Conservation (phyloP, 2,888 invertebrate species). For the Tupiocoris notatus region DNA sequence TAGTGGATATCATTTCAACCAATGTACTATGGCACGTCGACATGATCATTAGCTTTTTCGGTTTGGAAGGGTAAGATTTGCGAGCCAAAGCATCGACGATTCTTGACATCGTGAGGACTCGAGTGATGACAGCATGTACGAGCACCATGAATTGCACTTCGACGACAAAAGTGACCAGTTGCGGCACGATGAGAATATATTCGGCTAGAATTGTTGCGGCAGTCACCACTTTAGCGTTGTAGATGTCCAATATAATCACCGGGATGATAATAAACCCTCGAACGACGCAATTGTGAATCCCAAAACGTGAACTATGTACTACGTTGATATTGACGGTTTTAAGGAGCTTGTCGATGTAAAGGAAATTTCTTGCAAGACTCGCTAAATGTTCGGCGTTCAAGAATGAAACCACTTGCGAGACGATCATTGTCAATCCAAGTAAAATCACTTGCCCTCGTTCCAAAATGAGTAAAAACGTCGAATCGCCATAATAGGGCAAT, state of each 20-base stretch:
- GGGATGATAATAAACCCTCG: constrained; percentile 23
- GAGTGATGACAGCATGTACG: constrained; percentile 24
- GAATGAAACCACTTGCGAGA: constrained; percentile 36
- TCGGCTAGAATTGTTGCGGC: constrained; percentile 1
- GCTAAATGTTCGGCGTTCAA: constrained; percentile 25
- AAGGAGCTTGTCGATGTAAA: constrained; percentile 37
- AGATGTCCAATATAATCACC: constrained; percentile 23
- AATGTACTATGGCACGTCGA: constrained; percentile 28
- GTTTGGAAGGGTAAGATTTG: constrained; percentile 20
- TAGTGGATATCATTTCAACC: constrained; percentile 25
- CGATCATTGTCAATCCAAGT: constrained; percentile 26
- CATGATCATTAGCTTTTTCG: constrained; percentile 20
- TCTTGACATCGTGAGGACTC: constrained; percentile 21
- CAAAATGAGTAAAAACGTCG: constrained; percentile 41
- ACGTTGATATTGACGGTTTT: constrained; percentile 19
- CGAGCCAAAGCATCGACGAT: constrained; percentile 3
- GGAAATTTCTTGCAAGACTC: constrained; percentile 1
- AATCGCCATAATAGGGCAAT: constrained; percentile 1
- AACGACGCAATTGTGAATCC: constrained; percentile 1
- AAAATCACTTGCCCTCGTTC: constrained; percentile 42
- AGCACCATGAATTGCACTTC: constrained; percentile 43
- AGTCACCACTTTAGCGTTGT: neutral
- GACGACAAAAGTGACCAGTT: constrained; percentile 33
- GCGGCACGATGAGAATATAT: constrained; percentile 32
- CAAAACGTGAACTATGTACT: constrained; percentile 23